Base-by-base conservation (phyloP, 2,888 invertebrate genomes). In the Leistus spinibarbis region DNA sequence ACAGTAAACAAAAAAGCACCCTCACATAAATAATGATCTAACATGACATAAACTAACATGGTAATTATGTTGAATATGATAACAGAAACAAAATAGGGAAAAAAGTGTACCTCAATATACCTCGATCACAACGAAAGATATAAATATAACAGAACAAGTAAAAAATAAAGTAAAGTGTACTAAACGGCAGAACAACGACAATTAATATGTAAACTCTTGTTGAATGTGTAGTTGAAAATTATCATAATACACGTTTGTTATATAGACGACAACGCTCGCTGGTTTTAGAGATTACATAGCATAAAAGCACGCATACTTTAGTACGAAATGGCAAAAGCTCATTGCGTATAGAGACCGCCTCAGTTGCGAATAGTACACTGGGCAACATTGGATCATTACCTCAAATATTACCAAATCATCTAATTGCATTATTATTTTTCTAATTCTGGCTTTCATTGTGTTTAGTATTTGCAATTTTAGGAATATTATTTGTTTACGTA, bases 61-160 rank as follows among this genome's bases (percentile, higher is more conserved):
- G 67, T 73, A 67, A 67, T 73, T 67, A 73, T 67, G 60, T 67
- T 67, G 24, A 24, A 20, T 24, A 40, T 54, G 64, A 20, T 57
- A 19, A 57, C 57, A 60, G 54, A 40, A 68, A 64, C 62, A 19
- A 63, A 23, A n/a, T 9, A 64, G 17, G 23, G 53, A 71, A 64
- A 54, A 16, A 22, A 64, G 2, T 71, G 72, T 72, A 72, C 54
- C 64, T 64, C 16, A 69, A 20, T n/a, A 65, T 20, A 73, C 67
- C 66, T 73, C 66, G 67, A 73, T 67, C 53, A 73, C 75, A 75
- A 75, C 75, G 69, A 75, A 75, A 27, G 68, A 68, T 73, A 63
- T 7, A 7, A 63, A 20, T n/a, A 64, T 9, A 66, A 60, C 63
- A 53, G 60, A 62, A 40, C 69, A 70, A 5, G n/a, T n/a, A 9